Base-by-base conservation (phyloP, 2,113 vertebrate genomes). In the Ascaphus truei region DNA sequence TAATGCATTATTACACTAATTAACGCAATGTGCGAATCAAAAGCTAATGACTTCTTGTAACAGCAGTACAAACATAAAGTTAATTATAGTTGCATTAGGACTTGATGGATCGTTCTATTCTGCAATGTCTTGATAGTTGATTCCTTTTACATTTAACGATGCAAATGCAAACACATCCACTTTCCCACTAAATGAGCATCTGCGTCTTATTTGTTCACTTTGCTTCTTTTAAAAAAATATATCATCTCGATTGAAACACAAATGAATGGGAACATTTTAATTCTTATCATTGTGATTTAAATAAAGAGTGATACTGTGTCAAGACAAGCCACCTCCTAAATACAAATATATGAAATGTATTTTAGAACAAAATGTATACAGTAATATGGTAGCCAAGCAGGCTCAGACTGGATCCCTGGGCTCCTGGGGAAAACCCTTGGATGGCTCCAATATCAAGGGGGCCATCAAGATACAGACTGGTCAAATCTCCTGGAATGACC, bases 111-210 rank as follows among this genome's bases (percentile, higher is more conserved):
- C 33, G 25, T 29, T 69, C 39, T 34, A 30, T 16, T 27, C 45
- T 33, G 15, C 41, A 59, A 48, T 58, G 29, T 48, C 65, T 68
- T 47, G 65, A n/a, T n/a, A n/a, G n/a, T n/a, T n/a, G n/a, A 53
- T 33, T 65, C 48, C 20, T 65, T 50, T 39, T 26, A 37, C 41
- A 48, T 12, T 25, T 16, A 11, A 48, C 25, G 5, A 34, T n/a
- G n/a, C 39, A n/a, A 47, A 45, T 18, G 2, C 41, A 50, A 34
- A 53, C 36, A 13, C 12, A 33, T 57, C 37, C n/a, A n/a, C n/a
- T n/a, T n/a, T n/a, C n/a, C n/a, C n/a, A 12, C 53, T 12, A 59
- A 59, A 34, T 58, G 65, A 68, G 41, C 65, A 68, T 69, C 56
- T 60, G 55, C 27, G 33, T 15, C n/a, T 13, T 59, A 37, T 52